Evolutionary conservation across 2,797 vertebrate species (phyloP), one percentile per base, ranked within the genome.

Genomic region (Cynopterus sphinx): DNA sequence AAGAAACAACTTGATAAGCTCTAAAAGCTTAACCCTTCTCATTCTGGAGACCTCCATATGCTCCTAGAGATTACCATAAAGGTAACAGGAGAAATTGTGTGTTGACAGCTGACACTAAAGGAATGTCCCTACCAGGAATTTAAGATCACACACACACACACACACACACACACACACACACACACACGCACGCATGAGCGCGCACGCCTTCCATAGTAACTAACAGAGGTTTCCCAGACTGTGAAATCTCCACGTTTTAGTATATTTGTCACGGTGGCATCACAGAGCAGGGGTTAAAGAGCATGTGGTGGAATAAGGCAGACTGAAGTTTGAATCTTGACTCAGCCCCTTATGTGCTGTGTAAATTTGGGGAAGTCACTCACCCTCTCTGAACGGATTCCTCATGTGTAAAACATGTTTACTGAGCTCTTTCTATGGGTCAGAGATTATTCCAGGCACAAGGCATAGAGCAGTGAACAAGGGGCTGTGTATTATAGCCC

Each of bases 1-100:
- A 96, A 90, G 33, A 41, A 73, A 84, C 41, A 86, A 90, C 12
- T 91, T 67, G 6, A 77, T 5, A 70, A 93, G 13, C 26, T 71
- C 22, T 61, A 43, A 91, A 87, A 86, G 16, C 63, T 94, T 94
- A 97, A 96, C 95, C 61, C 61, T 95, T 93, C 85, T 86, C 71
- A 71, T 75, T 86, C 85, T 46, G 1, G 12, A 91, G 43, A 63
- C 19, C 61, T 39, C 43, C 49, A 31, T 6, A 15, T 26, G n/a
- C 53, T n/a, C 21, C 1, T 4, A 51, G 63, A 90, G 24, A 36
- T 77, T n/a, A 51, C 33, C 81, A 49, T 9, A 4, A 46, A 87
- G 15, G 57, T 67, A 36, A 43, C 2, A 46, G 75, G 70, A 70
- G 89, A 65, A 55, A 57, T 31, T 74, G 26, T 70, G 73, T 67